Evolutionary conservation across 1,140 invertebrate species (phyloP).

Genomic region (Heliconius himera): DNA sequence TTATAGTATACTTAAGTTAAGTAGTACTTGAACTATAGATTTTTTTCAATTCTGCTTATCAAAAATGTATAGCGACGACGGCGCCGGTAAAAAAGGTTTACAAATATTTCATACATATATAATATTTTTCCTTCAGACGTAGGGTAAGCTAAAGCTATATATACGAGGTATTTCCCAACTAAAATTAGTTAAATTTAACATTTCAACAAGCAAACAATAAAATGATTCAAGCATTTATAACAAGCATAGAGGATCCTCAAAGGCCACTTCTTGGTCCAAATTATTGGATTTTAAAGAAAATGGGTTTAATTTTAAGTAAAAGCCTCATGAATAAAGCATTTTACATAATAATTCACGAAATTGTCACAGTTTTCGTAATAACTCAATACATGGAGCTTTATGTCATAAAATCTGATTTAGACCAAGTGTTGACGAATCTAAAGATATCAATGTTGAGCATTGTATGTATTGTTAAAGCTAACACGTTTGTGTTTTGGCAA

Average conservation of each 20-base stretch:
- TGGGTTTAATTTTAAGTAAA: constrained; percentile 64
- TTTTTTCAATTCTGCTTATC: constrained; percentile 3
- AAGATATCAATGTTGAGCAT: constrained; percentile 71
- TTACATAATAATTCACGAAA: constrained; percentile 56
- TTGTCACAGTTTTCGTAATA: constrained; percentile 58
- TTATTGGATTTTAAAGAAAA: constrained; percentile 62
- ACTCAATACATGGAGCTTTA: constrained; percentile 68
- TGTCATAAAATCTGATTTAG: constrained; percentile 60
- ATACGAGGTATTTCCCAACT: background rate
- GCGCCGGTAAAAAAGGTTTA: constrained; percentile 12
- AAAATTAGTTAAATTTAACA: background rate
- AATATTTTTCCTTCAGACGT: constrained; percentile 13
- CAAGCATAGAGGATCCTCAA: constrained; percentile 53
- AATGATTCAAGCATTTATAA: constrained; percentile 56
- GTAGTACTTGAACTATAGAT: background rate
- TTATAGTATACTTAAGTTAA: background rate
- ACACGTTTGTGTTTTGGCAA: constrained; percentile 65
- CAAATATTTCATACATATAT: constrained; percentile 24
- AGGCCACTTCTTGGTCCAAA: constrained; percentile 60
- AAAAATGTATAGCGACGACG: constrained; percentile 17
- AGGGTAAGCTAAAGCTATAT: background rate
- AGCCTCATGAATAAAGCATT: constrained; percentile 42
- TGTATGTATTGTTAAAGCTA: constrained; percentile 62
- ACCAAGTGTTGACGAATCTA: constrained; percentile 63
- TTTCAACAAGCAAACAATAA: constrained; percentile 18